Percentiles rank a stretch among this genome's conserved stretches.
Conservation (phyloP, 2,888 invertebrate species). For the Brachynemurus nebulosus region DNA sequence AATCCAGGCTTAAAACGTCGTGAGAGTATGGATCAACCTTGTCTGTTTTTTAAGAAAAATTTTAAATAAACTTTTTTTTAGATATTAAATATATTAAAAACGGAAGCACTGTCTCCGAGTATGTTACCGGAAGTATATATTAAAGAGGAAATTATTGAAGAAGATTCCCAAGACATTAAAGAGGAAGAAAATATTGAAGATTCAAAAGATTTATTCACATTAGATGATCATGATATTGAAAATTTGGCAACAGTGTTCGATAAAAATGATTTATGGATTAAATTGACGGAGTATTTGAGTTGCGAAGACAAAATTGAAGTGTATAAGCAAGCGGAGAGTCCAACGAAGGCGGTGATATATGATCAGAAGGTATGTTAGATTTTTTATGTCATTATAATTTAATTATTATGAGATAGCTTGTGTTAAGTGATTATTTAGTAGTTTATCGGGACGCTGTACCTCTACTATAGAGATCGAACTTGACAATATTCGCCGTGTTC, state of each 20-base stretch:
- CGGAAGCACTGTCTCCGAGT: slow-evolving; percentile 17
- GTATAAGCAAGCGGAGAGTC: slow-evolving; percentile 34
- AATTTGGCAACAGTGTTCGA: slow-evolving; percentile 40
- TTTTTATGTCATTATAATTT: too few relatives aligned
- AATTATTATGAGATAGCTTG: too few relatives aligned
- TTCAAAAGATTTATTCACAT: slow-evolving; percentile 27
- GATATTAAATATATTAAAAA: slow-evolving; percentile 5
- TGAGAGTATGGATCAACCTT: too few relatives aligned
- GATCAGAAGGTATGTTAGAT: slow-evolving; percentile 34
- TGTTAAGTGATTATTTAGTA: too few relatives aligned
- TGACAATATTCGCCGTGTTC: too few relatives aligned
- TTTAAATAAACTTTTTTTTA: neutral
- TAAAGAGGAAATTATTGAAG: slow-evolving; percentile 15
- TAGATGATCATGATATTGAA: too few relatives aligned
- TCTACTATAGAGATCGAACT: too few relatives aligned
- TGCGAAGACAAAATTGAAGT: slow-evolving; percentile 36
- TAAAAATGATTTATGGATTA: slow-evolving; percentile 41
- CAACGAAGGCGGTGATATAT: slow-evolving; percentile 40
- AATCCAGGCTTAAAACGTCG: too few relatives aligned
- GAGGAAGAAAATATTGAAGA: slow-evolving; percentile 19
- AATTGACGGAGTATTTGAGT: slow-evolving; percentile 38
- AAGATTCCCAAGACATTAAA: slow-evolving; percentile 12
- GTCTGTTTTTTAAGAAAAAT: slow-evolving; percentile 10
- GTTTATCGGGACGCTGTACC: too few relatives aligned
- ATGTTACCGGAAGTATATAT: slow-evolving; percentile 10